A percentile compares a stretch with the other conserved stretches of the same genome.
phyloP scores from a whole-genome alignment of 2,113 vertebrate species.

The Tupaia chinensis region DNA sequence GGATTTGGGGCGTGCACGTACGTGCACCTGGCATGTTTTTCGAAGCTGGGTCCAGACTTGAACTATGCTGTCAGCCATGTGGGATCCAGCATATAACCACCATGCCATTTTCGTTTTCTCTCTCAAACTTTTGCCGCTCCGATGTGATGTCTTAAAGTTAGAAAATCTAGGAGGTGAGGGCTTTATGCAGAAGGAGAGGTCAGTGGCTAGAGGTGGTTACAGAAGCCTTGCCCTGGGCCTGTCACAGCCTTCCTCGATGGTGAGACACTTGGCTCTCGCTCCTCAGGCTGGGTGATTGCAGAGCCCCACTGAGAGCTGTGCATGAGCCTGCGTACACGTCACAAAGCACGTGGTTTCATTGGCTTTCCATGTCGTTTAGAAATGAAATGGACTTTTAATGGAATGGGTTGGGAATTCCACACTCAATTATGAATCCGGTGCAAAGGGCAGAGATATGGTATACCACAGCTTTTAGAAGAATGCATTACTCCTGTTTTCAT shows the following conservation, averaged over 20 bases:
- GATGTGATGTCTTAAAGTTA: neutral
- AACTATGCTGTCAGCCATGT: too few species aligned
- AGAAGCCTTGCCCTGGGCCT: neutral
- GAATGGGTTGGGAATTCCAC: slow-evolving; percentile 41
- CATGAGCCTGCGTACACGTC: neutral
- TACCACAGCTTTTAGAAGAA: slow-evolving; percentile 7
- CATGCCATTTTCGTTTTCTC: neutral
- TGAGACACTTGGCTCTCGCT: neutral
- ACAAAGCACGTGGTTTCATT: slow-evolving; percentile 30
- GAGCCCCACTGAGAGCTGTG: too few species aligned
- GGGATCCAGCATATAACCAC: too few species aligned
- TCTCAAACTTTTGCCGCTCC: neutral
- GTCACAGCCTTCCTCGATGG: neutral
- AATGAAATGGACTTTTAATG: slow-evolving; percentile 55
- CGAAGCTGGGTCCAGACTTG: too few species aligned
- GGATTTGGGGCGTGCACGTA: too few species aligned
- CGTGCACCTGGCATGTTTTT: too few species aligned
- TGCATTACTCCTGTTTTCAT: neutral
- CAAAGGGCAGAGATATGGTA: neutral
- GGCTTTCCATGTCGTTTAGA: neutral
- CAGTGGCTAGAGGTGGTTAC: neutral
- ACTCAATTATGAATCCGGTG: neutral
- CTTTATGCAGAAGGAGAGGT: neutral
- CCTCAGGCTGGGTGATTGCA: too few species aligned
- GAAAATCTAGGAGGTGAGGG: neutral